Conservation (phyloP, 2,888 invertebrate genomes). For the Spicauda simplicius region DNA sequence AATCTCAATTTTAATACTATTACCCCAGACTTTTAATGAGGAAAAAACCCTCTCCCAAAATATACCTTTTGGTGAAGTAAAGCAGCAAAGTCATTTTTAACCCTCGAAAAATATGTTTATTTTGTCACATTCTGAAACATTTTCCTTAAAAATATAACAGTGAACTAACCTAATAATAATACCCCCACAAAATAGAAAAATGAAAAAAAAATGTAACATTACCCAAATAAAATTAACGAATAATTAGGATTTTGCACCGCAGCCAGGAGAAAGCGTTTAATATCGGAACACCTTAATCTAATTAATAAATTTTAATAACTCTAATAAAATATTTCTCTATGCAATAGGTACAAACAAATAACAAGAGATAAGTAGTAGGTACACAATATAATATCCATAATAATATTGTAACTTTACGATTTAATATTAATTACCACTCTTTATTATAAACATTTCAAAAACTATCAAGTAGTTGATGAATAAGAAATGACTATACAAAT, state of each 20-base stretch:
- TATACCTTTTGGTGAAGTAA: too few relatives aligned
- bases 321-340: slow-evolving; percentile 39
- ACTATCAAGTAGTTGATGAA: slow-evolving; percentile 24
- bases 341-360: slow-evolving; percentile 38
- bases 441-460: slow-evolving; percentile 24
- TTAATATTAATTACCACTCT: slow-evolving; percentile 25
- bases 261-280: slow-evolving; percentile 38
- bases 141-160: too few relatives aligned
- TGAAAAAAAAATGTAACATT: too few relatives aligned
- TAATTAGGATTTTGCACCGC: slow-evolving; percentile 19
- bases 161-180: too few relatives aligned
- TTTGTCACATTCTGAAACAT: not conserved
- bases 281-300: slow-evolving; percentile 37
- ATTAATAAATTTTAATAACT: slow-evolving; percentile 33
- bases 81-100: too few relatives aligned
- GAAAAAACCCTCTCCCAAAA: too few relatives aligned
- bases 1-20: too few relatives aligned
- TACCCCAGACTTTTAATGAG: too few relatives aligned
- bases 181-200: too few relatives aligned
- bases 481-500: slow-evolving; percentile 9
- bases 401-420: slow-evolving; percentile 22
- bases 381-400: slow-evolving; percentile 37
- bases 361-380: slow-evolving; percentile 27
- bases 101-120: not conserved
- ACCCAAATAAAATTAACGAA: not conserved